Evolutionary conservation across 2,888 invertebrate genomes (phyloP), one percentile per base, ranked within the genome.

Genomic region (Allacma fusca): DNA sequence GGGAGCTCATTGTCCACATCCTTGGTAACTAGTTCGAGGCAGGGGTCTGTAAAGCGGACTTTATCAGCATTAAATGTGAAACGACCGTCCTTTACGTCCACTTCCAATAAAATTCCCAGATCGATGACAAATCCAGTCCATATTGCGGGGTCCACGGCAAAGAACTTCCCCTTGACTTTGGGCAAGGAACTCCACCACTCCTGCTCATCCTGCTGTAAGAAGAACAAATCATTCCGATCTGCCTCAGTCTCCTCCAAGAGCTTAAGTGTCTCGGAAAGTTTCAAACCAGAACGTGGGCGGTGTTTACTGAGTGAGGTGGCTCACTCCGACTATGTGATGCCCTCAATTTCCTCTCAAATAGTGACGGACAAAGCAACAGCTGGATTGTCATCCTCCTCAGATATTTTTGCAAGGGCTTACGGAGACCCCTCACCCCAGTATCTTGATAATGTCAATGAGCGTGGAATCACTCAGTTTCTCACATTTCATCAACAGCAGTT

Each of bases 281-380:
- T 64, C 28, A 78, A 70, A 44, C 78, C 78, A 2, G 78, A 78
- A 28, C 4, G 78, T 21, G 78, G 78, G 34, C 21, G 40, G 69
- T 78, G 78, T 69, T 70, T 78, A 73, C 70, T 78, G 16, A 77
- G 72, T 50, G 73, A 68, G 28, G 74, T 73, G 40, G 59, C 73
- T n/a, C 43, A 50, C 16, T 43, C 76, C n/a, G 78, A 78, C 34
- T 78, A 78, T 64, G 78, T 78, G 0, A 50, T 78, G 68, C 78
- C 78, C 1, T 69, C 78, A 0, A 74, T 72, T 65, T 77, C 77
- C 23, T 62, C 59, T 19, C 1, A 28, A n/a, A 26, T 67, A 1
- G 28, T 26, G 2, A 19, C 50, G 1, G 67, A 43, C 16, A 75
- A 43, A 26, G 24, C 57, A 50, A n/a, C 57, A 50, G 72, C 65